Base-by-base conservation (phyloP, 2,797 vertebrate genomes). In the Australoheros facetus region DNA sequence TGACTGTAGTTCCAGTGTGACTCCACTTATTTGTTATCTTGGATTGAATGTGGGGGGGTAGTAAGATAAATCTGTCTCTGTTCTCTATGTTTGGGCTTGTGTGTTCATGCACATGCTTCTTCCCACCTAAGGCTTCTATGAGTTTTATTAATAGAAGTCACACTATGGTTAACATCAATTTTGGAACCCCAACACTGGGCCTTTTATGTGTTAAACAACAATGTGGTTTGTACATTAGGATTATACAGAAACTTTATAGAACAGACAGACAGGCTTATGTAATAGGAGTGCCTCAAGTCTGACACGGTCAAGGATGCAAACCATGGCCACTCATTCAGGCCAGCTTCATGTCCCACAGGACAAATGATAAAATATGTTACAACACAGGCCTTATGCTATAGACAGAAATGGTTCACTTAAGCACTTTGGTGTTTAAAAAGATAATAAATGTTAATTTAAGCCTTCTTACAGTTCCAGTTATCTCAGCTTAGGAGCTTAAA, bases 201-300 rank as follows among this genome's bases (percentile, higher is more conserved):
- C 88, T 92, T 92, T 91, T 93, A 88, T 92, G 86, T 87, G 87
- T 92, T 94, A 87, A 86, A 91, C 88, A 93, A 92, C 86, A 83
- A 81, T 55, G 71, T 30, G 7, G 69, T 51, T 79, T 84, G 85
- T 91, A 91, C 94, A 92, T 93, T 90, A 72, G 81, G 92, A 85
- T 83, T 42, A 78, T 69, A 85, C 85, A 82, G 80, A 92, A 94
- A 92, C 88, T 81, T 91, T 86, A 84, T 89, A 88, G 90, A 82
- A 26, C 75, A 82, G 51, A 39, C 88, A 90, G 88, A 84, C 83
- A 45, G 58, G 60, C 88, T 93, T 92, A 90, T 91, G 89, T 92
- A 94, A 94, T 26, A 30, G 73, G 78, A 88, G 81, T 78, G 78
- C 72, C 66, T 56, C 71, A 69, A 75, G 80, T 78, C 77, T 77